phyloP scores from a whole-genome alignment of 2,113 vertebrate species.

The Proteles cristata region DNA sequence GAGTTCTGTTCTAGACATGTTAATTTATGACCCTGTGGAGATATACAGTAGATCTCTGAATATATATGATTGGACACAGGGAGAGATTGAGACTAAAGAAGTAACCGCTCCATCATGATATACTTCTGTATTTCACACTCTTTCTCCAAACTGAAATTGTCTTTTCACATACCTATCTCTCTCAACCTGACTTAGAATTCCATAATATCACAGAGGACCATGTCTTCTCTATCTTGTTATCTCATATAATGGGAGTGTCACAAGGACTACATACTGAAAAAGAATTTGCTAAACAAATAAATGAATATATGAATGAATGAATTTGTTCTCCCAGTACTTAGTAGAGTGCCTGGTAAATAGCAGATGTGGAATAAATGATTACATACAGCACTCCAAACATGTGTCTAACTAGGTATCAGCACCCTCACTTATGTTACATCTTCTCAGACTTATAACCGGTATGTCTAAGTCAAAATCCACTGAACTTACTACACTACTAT shows the following conservation, averaged over 20 bases:
- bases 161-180: slow-evolving; percentile 36
- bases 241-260: not conserved
- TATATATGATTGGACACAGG: not conserved
- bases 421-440: not conserved
- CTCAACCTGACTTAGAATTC: slow-evolving; percentile 32
- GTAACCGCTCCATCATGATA: slow-evolving; percentile 14
- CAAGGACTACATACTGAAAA: slow-evolving; percentile 3
- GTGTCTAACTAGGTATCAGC: not conserved
- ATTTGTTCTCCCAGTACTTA: not conserved
- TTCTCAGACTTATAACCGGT: slow-evolving; percentile 13
- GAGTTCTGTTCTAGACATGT: slow-evolving; percentile 16
- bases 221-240: slow-evolving; percentile 11
- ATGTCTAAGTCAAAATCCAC: slow-evolving; percentile 47
- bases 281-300: slow-evolving; percentile 52
- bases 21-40: slow-evolving; percentile 15
- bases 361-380: not conserved
- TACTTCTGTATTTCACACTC: slow-evolving; percentile 42
- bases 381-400: not conserved
- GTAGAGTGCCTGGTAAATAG: not conserved
- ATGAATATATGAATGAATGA: slow-evolving; percentile 41
- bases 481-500: slow-evolving; percentile 9
- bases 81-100: slow-evolving; percentile 22
- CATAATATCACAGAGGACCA: not conserved
- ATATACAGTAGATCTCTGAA: not conserved
- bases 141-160: slow-evolving; percentile 51